Evolutionary conservation across 2,888 invertebrate genomes (phyloP).

Genomic region (Julus scandinavius): DNA sequence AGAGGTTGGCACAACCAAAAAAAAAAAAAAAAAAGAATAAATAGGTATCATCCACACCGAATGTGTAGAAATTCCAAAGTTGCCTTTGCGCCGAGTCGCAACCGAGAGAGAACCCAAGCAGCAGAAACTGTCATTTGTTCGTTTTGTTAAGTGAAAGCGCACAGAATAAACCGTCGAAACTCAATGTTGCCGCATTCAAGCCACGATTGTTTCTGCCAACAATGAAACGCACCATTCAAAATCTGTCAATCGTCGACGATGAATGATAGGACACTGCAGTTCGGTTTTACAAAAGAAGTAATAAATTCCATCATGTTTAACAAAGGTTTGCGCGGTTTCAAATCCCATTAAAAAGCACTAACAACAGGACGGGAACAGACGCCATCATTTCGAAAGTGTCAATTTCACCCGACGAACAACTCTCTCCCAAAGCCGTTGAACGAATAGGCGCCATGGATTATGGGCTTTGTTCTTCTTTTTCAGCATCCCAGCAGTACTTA

Average conservation of each 20-base stretch:
- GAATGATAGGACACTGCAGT: neutral
- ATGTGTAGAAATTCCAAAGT: neutral
- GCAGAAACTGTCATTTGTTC: constrained; percentile 18
- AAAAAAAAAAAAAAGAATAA: constrained; percentile 22
- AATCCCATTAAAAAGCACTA: constrained; percentile 24
- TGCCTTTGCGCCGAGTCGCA: neutral
- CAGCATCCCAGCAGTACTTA: neutral
- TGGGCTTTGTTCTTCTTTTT: neutral
- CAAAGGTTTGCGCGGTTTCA: neutral
- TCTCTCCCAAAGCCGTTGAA: neutral
- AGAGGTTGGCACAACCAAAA: constrained; percentile 28
- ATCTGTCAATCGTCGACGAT: neutral
- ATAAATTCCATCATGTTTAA: neutral
- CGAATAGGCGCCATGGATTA: neutral
- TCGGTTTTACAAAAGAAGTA: neutral
- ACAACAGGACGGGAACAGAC: neutral
- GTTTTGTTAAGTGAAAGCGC: neutral
- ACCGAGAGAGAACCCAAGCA: neutral
- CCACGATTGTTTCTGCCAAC: neutral
- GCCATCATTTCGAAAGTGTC: neutral
- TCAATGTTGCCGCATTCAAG: neutral
- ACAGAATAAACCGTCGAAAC: neutral
- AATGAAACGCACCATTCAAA: neutral
- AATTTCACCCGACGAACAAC: neutral
- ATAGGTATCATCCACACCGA: neutral